These are phyloP conservation scores for Oryzias sinensis DNA, from an alignment of 2,797 vertebrate genomes.

Conservation along the genomic window DNA sequence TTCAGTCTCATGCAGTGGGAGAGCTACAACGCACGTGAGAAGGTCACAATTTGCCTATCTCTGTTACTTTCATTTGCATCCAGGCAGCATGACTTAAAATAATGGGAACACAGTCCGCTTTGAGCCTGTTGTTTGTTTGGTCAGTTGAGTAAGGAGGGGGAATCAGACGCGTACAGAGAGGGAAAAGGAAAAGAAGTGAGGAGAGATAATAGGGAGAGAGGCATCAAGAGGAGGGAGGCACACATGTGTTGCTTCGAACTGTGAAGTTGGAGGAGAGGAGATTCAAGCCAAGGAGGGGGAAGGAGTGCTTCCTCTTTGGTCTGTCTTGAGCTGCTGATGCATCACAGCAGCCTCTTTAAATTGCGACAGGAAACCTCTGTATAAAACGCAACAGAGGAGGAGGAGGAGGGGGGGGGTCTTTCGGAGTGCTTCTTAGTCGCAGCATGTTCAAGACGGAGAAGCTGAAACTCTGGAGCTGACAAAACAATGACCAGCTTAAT, in stretches of 20 bases:
- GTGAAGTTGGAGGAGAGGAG: constrained; percentile 59
- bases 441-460: constrained; percentile 69
- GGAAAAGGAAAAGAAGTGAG: constrained; percentile 24
- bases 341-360: constrained; percentile 55
- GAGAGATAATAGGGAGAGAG: constrained; percentile 49
- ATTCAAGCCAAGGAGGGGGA: constrained; percentile 55
- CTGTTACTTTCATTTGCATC: constrained; percentile 72
- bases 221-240: constrained; percentile 39
- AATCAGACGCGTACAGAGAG: constrained; percentile 13
- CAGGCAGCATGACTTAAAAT: constrained; percentile 52
- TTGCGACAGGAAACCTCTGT: constrained; percentile 61
- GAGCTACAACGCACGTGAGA: constrained; percentile 22
- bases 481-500: constrained; percentile 70
- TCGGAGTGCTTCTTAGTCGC: constrained; percentile 59
- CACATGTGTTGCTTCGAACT: constrained; percentile 52
- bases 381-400: constrained; percentile 60
- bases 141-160: constrained; percentile 24
- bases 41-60: constrained; percentile 69
- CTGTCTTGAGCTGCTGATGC: constrained; percentile 65
- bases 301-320: constrained; percentile 72
- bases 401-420: constrained; percentile 64
- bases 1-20: background rate
- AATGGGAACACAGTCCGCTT: constrained; percentile 47
- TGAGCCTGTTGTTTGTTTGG: constrained; percentile 28
- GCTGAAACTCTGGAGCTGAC: constrained; percentile 57